phyloP scores from a whole-genome alignment of 2,888 invertebrate genomes.

The Esperia sulphurella region DNA sequence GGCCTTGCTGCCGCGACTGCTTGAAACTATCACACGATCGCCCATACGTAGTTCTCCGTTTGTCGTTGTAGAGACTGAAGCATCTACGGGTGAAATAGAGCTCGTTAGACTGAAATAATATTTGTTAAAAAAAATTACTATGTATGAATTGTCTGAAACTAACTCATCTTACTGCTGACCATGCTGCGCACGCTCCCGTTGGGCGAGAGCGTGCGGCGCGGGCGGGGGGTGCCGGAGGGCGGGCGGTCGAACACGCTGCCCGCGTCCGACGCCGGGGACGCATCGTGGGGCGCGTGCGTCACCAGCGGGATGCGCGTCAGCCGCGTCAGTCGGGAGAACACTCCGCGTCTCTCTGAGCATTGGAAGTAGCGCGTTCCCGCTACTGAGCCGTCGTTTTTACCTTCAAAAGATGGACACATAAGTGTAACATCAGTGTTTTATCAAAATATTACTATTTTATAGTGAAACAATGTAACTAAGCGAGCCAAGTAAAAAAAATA shows the following conservation, averaged over 20 bases:
- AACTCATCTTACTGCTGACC: slow-evolving; percentile 77
- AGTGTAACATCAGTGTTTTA: no score
- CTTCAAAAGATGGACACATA: slow-evolving; percentile 63
- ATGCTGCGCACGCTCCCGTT: slow-evolving; percentile 73
- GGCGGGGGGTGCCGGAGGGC: slow-evolving; percentile 64
- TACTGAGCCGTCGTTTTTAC: slow-evolving; percentile 98
- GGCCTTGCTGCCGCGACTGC: slow-evolving; percentile 92
- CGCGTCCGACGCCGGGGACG: slow-evolving; percentile 67
- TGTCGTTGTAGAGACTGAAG: slow-evolving; percentile 68
- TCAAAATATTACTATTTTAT: no score
- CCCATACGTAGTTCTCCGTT: slow-evolving; percentile 87
- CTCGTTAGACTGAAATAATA: not conserved
- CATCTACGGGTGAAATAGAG: slow-evolving; percentile 40
- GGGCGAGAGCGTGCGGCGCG: slow-evolving; percentile 64
- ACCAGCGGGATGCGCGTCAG: slow-evolving; percentile 86
- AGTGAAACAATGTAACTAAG: no score
- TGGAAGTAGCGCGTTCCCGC: slow-evolving; percentile 95
- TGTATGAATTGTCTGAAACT: slow-evolving; percentile 21
- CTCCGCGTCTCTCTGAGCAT: slow-evolving; percentile 94
- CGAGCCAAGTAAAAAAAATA: no score
- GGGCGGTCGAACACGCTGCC: slow-evolving; percentile 72
- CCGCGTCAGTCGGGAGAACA: slow-evolving; percentile 94
- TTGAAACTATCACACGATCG: slow-evolving; percentile 94
- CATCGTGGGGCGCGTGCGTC: slow-evolving; percentile 72
- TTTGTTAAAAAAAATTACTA: no score